These are phyloP conservation scores for Bos indicus DNA, from an alignment of 2,113 vertebrate genomes.

Conservation along the genomic window DNA sequence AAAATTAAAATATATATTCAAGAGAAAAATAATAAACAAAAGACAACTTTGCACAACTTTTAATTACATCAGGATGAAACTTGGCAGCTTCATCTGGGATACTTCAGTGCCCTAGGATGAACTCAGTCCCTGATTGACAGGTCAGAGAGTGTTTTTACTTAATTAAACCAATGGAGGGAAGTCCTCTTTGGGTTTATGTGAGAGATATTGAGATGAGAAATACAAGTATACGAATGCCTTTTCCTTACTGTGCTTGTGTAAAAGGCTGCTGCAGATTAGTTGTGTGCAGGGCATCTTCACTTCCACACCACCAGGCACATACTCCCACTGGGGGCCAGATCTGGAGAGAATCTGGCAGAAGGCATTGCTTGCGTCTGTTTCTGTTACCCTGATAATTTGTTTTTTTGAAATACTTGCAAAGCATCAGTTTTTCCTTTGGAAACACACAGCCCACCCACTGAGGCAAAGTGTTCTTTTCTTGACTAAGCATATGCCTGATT, in stretches of 20 bases:
- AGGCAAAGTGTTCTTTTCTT: slow-evolving; percentile 65
- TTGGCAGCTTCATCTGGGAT: not conserved
- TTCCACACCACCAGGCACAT: not conserved
- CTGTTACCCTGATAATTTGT: slow-evolving; percentile 53
- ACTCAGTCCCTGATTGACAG: not conserved
- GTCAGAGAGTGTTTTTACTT: slow-evolving; percentile 9
- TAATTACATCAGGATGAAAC: not conserved
- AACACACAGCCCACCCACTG: slow-evolving; percentile 56
- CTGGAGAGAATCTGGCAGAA: slow-evolving; percentile 48
- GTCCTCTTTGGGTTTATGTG: not conserved
- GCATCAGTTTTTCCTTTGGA: slow-evolving; percentile 46
- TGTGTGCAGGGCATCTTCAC: not conserved
- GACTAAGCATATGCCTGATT: slow-evolving; percentile 51
- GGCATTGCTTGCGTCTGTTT: slow-evolving; percentile 50
- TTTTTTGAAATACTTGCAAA: slow-evolving; percentile 42
- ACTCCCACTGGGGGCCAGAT: not conserved
- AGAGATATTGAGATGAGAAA: not conserved
- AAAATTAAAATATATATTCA: not conserved
- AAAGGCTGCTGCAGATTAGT: not conserved
- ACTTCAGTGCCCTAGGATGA: not conserved
- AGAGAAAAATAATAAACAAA: not conserved
- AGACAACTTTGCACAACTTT: not conserved
- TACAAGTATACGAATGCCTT: not conserved
- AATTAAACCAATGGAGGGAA: slow-evolving; percentile 16
- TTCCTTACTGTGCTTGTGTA: not conserved